Conservation (phyloP, 2,888 invertebrate species). For the Metallyticus violacea region DNA sequence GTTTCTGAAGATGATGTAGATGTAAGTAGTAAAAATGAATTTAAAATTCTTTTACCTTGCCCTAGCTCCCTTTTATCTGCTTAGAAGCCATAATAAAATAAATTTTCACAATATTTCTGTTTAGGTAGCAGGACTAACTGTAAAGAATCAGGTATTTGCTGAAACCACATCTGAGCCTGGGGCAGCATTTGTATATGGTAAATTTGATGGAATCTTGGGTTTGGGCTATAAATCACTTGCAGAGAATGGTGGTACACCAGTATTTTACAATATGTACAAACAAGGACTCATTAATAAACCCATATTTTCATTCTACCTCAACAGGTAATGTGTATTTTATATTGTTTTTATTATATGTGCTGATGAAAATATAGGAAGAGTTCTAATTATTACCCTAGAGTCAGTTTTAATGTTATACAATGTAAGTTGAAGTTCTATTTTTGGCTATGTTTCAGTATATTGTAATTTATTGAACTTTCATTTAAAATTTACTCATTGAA, state of each 20-base stretch:
- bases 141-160: conserved; percentile 63
- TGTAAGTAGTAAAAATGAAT: background rate
- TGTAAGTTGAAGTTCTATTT: too few species aligned
- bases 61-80: background rate
- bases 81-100: too few species aligned
- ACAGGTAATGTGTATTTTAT: conserved; percentile 51
- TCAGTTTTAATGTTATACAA: too few species aligned
- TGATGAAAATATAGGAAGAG: too few species aligned
- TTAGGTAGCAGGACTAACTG: conserved; percentile 55
- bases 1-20: background rate
- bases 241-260: conserved; percentile 56
- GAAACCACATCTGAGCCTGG: conserved; percentile 66
- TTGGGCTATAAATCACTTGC: conserved; percentile 57
- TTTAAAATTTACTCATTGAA: too few species aligned
- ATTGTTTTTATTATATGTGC: too few species aligned
- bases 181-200: conserved; percentile 58
- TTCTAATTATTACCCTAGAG: too few species aligned
- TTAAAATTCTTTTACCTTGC: background rate
- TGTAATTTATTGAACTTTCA: too few species aligned
- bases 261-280: conserved; percentile 63
- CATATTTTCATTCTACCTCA: conserved; percentile 68
- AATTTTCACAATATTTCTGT: background rate
- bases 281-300: conserved; percentile 52
- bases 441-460: too few species aligned
- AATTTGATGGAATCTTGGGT: conserved; percentile 71